These are phyloP conservation scores for Melieria omissa DNA, from an alignment of 2,888 invertebrate species.

Conservation along the genomic window DNA sequence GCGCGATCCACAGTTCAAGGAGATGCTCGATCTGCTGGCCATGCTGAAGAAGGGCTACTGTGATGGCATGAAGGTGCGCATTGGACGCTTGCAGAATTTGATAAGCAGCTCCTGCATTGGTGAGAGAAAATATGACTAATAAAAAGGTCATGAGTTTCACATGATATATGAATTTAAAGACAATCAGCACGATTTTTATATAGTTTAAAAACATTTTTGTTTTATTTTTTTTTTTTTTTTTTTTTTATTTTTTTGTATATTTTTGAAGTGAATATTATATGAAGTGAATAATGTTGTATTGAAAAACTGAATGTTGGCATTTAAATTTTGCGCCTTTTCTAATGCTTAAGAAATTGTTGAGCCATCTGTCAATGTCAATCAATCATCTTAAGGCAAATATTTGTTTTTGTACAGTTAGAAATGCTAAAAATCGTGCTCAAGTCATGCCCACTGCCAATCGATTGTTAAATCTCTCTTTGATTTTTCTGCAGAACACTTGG, in stretches of 20 bases:
- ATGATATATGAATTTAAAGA: neutral
- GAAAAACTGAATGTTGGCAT: neutral
- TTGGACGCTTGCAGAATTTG: constrained; percentile 93
- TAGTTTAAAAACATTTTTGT: no score
- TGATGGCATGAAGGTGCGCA: constrained; percentile 94
- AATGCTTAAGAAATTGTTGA: neutral
- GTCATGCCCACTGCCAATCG: no score
- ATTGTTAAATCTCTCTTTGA: no score
- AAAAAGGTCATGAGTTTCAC: neutral
- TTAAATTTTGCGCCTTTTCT: neutral
- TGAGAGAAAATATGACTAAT: constrained; percentile 58
- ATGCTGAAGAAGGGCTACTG: constrained; percentile 97
- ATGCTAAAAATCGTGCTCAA: no score
- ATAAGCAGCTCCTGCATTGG: constrained; percentile 98
- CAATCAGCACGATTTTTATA: no score
- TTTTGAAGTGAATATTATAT: neutral
- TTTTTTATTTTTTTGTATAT: constrained; percentile 22
- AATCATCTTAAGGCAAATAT: no score
- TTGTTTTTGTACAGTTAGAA: neutral
- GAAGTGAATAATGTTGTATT: no score
- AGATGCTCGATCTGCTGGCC: constrained; percentile 95
- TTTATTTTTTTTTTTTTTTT: constrained; percentile 10
- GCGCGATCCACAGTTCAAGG: constrained; percentile 95
- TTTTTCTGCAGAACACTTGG: constrained; percentile 82
- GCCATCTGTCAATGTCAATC: no score